These are phyloP conservation scores for Pogonophryne albipinna DNA, from an alignment of 2,797 vertebrate species.

Conservation along the genomic window DNA sequence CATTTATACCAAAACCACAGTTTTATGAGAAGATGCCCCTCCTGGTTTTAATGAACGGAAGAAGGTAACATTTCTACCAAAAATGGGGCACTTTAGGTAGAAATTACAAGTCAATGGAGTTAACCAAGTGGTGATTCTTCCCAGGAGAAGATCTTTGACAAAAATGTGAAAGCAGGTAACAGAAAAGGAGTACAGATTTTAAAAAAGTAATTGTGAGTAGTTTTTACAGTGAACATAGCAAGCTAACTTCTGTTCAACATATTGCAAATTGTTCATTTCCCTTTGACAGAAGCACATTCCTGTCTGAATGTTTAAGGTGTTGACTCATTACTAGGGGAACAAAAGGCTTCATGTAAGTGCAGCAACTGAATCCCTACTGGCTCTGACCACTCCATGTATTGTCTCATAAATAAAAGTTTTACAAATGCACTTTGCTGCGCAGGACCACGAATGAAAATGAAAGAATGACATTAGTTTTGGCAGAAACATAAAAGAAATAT, in stretches of 20 bases:
- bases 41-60: slow-evolving; percentile 28
- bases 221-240: neutral
- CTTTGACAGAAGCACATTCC: neutral
- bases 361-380: neutral
- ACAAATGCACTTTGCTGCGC: slow-evolving; percentile 6
- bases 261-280: neutral
- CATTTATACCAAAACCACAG: slow-evolving; percentile 20
- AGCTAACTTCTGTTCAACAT: neutral
- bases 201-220: neutral
- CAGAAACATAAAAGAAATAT: slow-evolving; percentile 27
- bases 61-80: neutral
- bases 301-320: neutral
- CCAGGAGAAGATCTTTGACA: neutral
- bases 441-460: slow-evolving; percentile 31
- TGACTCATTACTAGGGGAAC: neutral
- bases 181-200: neutral
- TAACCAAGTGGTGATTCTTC: neutral
- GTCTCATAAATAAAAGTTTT: slow-evolving; percentile 12
- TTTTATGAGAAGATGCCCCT: slow-evolving; percentile 17
- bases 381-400: slow-evolving; percentile 3
- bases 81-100: neutral
- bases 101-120: slow-evolving; percentile 1
- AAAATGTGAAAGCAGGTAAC: neutral
- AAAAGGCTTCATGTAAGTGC: slow-evolving; percentile 3
- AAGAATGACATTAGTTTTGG: slow-evolving; percentile 19